Percentiles rank a stretch among this genome's conserved stretches.
phyloP scores from a whole-genome alignment of 1,140 invertebrate genomes.

The Pseudoatta argentina region DNA sequence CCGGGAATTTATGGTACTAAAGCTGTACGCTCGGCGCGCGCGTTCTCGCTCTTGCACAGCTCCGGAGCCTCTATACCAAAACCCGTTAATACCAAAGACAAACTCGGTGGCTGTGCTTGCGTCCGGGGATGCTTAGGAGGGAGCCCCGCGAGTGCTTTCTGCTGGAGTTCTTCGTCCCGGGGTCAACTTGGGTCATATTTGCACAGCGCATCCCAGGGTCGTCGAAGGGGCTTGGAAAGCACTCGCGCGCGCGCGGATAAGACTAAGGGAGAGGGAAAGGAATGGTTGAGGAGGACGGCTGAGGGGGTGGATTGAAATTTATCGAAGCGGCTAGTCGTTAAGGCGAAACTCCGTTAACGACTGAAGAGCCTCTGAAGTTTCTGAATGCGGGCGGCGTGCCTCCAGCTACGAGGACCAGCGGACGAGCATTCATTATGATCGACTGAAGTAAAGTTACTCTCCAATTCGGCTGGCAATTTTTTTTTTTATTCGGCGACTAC shows the following conservation, averaged over 20 bases:
- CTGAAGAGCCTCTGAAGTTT: slow-evolving; percentile 54
- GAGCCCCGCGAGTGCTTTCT: slow-evolving; percentile 59
- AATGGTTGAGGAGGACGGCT: not conserved
- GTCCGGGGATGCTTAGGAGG: slow-evolving; percentile 48
- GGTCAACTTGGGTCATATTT: slow-evolving; percentile 72
- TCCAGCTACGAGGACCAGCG: slow-evolving; percentile 7
- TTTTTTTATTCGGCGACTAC: not conserved
- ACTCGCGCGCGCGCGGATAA: not conserved
- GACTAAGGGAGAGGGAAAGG: not conserved
- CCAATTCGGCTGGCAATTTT: not conserved
- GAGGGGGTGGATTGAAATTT: slow-evolving; percentile 67
- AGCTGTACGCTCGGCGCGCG: slow-evolving; percentile 49
- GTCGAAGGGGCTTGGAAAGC: slow-evolving; percentile 35
- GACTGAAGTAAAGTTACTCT: slow-evolving; percentile 38
- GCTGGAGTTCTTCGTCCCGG: slow-evolving; percentile 63
- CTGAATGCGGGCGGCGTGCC: slow-evolving; percentile 57
- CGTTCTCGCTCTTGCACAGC: slow-evolving; percentile 26
- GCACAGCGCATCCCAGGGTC: slow-evolving; percentile 56
- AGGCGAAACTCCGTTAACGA: slow-evolving; percentile 70
- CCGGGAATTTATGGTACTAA: slow-evolving; percentile 80
- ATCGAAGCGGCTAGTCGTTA: slow-evolving; percentile 64
- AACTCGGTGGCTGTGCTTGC: slow-evolving; percentile 74
- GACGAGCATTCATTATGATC: slow-evolving; percentile 57
- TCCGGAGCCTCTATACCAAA: slow-evolving; percentile 71
- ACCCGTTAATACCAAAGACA: slow-evolving; percentile 83